phyloP scores from a whole-genome alignment of 2,888 invertebrate genomes.

The Pristionchus exspectatus region DNA sequence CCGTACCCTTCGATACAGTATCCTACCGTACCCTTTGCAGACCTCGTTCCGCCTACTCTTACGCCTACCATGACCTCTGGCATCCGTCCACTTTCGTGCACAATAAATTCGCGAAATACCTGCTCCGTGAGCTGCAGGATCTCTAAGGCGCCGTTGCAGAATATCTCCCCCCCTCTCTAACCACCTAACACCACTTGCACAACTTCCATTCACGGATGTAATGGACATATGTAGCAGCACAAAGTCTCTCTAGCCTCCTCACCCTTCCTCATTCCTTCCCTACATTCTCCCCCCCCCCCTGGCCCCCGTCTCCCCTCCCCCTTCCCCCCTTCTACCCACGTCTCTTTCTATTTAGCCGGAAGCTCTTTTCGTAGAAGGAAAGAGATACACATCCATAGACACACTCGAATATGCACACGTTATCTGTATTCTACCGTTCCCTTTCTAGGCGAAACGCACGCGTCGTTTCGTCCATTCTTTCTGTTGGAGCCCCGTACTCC shows the following conservation, averaged over 20 bases:
- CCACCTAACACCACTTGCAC: neutral
- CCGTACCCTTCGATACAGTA: neutral
- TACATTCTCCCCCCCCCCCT: neutral
- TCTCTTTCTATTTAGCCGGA: constrained; percentile 48
- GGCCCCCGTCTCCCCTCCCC: neutral
- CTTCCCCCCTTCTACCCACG: neutral
- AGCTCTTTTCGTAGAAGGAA: constrained; percentile 28
- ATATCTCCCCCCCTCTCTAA: neutral
- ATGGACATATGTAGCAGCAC: constrained; percentile 5
- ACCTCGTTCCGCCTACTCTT: constrained; percentile 66
- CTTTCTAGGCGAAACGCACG: neutral
- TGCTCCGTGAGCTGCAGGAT: constrained; percentile 69
- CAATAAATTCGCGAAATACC: constrained; percentile 69
- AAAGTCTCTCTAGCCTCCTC: constrained; percentile 43
- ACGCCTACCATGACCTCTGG: constrained; percentile 73
- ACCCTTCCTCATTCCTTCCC: neutral
- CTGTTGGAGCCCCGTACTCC: constrained; percentile 6
- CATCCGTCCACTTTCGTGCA: constrained; percentile 73
- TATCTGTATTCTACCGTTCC: neutral
- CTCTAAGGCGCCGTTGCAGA: constrained; percentile 56
- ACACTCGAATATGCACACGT: neutral
- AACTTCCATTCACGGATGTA: constrained; percentile 3
- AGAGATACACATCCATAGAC: constrained; percentile 1
- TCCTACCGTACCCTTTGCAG: constrained; percentile 57
- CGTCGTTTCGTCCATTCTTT: neutral